Conservation (phyloP, 2,888 invertebrate species). For the Deilephila porcellus region DNA sequence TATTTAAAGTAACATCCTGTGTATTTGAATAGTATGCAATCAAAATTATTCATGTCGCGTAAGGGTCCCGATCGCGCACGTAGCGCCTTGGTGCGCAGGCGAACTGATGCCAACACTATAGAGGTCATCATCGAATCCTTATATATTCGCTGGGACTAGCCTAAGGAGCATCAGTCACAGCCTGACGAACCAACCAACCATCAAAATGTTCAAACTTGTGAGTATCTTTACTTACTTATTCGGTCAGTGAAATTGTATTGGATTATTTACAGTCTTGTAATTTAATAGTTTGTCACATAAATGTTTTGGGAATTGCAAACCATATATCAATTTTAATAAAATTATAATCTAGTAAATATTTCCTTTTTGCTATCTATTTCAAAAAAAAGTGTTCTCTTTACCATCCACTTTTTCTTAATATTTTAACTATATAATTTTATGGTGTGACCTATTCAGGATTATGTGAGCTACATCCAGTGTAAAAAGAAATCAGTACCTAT, state of each 20-base stretch:
- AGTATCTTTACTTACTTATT: constrained; percentile 52
- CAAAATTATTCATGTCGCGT: constrained; percentile 71
- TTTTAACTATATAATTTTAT: too few relatives aligned
- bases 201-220: constrained; percentile 83
- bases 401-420: too few relatives aligned
- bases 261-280: neutral
- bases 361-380: too few relatives aligned
- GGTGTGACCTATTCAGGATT: too few relatives aligned
- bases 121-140: constrained; percentile 72
- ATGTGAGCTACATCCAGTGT: too few relatives aligned
- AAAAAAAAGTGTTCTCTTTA: too few relatives aligned
- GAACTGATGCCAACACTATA: constrained; percentile 70
- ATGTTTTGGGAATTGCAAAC: neutral
- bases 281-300: neutral
- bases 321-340: too few relatives aligned
- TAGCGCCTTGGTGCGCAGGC: constrained; percentile 66
- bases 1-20: constrained; percentile 56
- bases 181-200: constrained; percentile 58
- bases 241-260: constrained; percentile 15
- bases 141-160: constrained; percentile 66
- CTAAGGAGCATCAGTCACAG: constrained; percentile 62
- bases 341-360: too few relatives aligned
- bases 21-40: constrained; percentile 44
- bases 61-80: constrained; percentile 61
- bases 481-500: too few relatives aligned